Base-by-base conservation (phyloP, 2,888 invertebrate species). In the Polydesmus complanatus region DNA sequence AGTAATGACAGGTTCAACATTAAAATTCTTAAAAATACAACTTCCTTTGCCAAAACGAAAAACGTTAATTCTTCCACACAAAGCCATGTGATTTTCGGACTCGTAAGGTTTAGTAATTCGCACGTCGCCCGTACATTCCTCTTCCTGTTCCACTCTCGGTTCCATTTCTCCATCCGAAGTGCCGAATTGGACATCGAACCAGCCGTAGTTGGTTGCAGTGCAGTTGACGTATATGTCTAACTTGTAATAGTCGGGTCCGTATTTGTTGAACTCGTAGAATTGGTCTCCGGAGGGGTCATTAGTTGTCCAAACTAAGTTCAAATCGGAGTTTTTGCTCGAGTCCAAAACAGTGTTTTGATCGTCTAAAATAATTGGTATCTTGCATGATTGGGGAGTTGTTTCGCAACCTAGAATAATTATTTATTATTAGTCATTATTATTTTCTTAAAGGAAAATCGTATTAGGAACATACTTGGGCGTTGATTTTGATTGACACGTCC, bases 21-120 rank as follows among this genome's bases (percentile, higher is more conserved):
- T 37, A 47, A 56, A n/a, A 8, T 56, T 25, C 27, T 56, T 19
- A 8, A 56, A 37, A 23, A 19, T 27, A 56, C 56, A 56, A 3
- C 18, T 25, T 37, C 47, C 47, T 5, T 3, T 14, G 11, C 22
- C 47, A 47, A 14, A 37, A 5, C 18, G n/a, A 22, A 27, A 56
- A 8, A 56, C 22, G 37, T 56, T 56, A 37, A 56, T 25, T 37
- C 37, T 56, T 37, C 56, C 56, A 56, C 56, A 56, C 56, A 56
- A 37, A n/a, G 37, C 56, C 14, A 56, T 47, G 47, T 56, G 56
- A 19, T 56, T 56, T 3, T 3, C 37, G 3, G 56, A 37, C n/a
- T 19, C 5, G 47, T 23, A 56, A 3, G 56, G 56, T 19, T 5
- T 37, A 18, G 14, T 11, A 22, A n/a, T n/a, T n/a, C 21, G 5